Conservation (phyloP, 2,888 invertebrate genomes). For the Yponomeuta malinellus region DNA sequence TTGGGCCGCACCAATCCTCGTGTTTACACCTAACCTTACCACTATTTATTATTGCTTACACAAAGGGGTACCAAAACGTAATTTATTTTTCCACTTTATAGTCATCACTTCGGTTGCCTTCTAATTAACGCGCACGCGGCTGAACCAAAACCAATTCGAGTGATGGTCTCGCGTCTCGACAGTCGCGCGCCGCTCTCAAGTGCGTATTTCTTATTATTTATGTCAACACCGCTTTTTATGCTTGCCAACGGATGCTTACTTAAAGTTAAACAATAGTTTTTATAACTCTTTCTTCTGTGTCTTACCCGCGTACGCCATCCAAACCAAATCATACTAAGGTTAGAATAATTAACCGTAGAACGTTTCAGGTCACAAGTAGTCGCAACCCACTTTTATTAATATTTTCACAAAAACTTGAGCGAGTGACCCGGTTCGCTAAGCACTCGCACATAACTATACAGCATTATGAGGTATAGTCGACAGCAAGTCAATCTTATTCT, state of each 20-base stretch:
- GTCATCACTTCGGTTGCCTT: slow-evolving; percentile 56
- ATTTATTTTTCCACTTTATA: slow-evolving; percentile 60
- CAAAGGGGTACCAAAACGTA: slow-evolving; percentile 49
- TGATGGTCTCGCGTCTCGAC: slow-evolving; percentile 28
- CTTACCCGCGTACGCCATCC: slow-evolving; percentile 1
- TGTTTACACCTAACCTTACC: slow-evolving; percentile 46
- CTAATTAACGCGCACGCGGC: slow-evolving; percentile 66
- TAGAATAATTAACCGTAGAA: background rate
- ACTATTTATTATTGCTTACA: slow-evolving; percentile 37
- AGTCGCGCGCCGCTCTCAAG: slow-evolving; percentile 42
- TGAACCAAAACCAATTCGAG: slow-evolving; percentile 62
- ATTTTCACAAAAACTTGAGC: no score
- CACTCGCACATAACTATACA: no score
- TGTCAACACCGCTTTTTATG: slow-evolving; percentile 59
- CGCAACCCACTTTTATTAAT: no score
- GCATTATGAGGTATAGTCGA: no score
- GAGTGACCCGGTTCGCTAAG: no score
- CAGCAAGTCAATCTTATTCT: no score
- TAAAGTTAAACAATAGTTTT: slow-evolving; percentile 37
- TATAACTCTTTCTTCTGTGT: slow-evolving; percentile 33
- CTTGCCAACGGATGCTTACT: slow-evolving; percentile 24
- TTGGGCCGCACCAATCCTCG: slow-evolving; percentile 53
- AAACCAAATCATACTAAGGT: background rate
- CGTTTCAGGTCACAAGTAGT: background rate
- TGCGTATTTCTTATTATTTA: slow-evolving; percentile 61